These are phyloP conservation scores for Eucera pruinosa DNA, from an alignment of 2,888 invertebrate species.

Conservation along the genomic window DNA sequence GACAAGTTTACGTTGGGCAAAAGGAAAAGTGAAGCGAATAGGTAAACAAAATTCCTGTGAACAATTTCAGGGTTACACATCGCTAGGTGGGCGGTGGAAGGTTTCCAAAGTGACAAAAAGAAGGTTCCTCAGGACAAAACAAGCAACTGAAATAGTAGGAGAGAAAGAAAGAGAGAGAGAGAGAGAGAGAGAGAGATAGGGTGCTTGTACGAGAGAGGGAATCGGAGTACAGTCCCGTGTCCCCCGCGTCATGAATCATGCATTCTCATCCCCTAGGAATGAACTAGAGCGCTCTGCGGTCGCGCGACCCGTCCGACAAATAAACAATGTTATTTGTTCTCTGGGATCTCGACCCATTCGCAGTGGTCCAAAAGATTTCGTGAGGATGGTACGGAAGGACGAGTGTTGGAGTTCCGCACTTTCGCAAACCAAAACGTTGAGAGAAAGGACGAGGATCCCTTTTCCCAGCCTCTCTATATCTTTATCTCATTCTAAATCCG, in stretches of 20 bases:
- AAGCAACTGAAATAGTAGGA: conserved; percentile 16
- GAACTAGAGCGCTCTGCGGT: conserved; percentile 71
- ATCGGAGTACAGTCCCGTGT: conserved; percentile 71
- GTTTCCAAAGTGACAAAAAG: conserved; percentile 44
- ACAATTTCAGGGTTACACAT: conserved; percentile 57
- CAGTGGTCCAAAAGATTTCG: conserved; percentile 65
- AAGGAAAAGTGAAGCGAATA: too few relatives aligned
- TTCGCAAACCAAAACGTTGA: conserved; percentile 54
- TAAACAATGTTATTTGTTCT: conserved; percentile 82
- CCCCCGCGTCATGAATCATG: conserved; percentile 81
- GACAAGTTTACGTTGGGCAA: too few relatives aligned
- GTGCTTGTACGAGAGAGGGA: conserved; percentile 26
- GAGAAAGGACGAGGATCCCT: conserved; percentile 28
- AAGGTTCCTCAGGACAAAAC: conserved; percentile 35
- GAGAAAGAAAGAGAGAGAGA: conserved; percentile 26
- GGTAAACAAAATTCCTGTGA: conserved; percentile 61
- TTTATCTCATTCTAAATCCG: not conserved
- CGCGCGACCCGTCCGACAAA: conserved; percentile 76
- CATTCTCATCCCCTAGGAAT: conserved; percentile 75
- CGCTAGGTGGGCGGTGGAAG: conserved; percentile 31
- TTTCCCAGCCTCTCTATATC: conserved; percentile 17
- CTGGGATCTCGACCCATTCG: conserved; percentile 69
- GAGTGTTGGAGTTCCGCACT: conserved; percentile 57
- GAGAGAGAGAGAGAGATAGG: conserved; percentile 18
- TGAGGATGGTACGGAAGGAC: conserved; percentile 62